Conservation (phyloP, 2,797 vertebrate species). For the Nannoperca obscura region DNA sequence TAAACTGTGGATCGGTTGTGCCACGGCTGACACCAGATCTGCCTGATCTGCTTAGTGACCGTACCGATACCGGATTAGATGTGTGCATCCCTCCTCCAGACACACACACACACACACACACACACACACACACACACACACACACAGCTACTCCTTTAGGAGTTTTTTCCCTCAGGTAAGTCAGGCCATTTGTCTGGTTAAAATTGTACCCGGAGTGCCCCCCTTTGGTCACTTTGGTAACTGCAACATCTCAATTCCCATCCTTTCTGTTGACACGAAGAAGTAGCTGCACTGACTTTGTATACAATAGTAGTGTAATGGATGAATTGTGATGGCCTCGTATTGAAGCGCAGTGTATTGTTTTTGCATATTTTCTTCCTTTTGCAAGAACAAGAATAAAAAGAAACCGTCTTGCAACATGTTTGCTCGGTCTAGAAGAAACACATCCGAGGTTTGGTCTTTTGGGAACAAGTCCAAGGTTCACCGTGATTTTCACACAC, state of each 20-base stretch:
- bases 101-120: slow-evolving; percentile 7
- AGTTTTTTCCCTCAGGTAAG: background rate
- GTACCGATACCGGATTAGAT: background rate
- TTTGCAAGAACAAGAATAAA: background rate
- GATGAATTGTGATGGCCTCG: accelerated
- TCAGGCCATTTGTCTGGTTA: background rate
- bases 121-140: slow-evolving; percentile 2
- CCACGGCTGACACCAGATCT: background rate
- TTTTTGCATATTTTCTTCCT: background rate
- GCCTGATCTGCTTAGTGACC: no score
- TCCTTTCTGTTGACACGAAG: background rate
- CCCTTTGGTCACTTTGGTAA: slow-evolving; percentile 40
- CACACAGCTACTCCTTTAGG: background rate
- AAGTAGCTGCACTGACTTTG: background rate
- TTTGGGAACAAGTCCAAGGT: slow-evolving; percentile 24
- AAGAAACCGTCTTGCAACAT: background rate
- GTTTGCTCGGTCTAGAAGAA: background rate
- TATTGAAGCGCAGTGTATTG: no score
- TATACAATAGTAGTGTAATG: background rate
- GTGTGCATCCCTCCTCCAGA: slow-evolving; percentile 4
- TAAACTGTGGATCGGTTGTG: background rate
- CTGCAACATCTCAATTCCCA: slow-evolving; percentile 17
- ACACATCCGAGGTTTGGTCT: slow-evolving; percentile 17
- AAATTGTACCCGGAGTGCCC: slow-evolving; percentile 43
- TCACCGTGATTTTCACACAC: slow-evolving; percentile 6